Base-by-base conservation (phyloP, 2,888 invertebrate genomes). In the Tinea pellionella region DNA sequence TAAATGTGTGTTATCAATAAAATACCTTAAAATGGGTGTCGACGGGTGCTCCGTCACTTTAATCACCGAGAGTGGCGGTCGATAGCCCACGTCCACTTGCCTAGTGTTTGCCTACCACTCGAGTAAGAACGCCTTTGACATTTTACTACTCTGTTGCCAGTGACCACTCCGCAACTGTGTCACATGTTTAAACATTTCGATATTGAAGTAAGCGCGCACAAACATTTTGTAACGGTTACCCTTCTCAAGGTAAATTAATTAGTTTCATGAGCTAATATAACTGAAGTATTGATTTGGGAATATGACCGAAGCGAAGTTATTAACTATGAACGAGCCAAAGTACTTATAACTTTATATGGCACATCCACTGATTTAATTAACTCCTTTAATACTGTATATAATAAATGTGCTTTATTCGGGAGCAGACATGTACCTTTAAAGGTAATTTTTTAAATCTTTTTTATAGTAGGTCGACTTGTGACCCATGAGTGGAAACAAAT, bases 11-110 rank as follows among this genome's bases (percentile, higher is more conserved):
- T 53, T 12, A 53, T 12, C 53, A 24, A 24, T 53, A 24, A 53
- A 53, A 16, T n/a, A 13, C 16, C n/a, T n/a, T n/a, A n/a, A n/a
- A n/a, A 80, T 80, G 79, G 80, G 80, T 83, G 84, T 84, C 83
- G 80, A 80, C 78, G 77, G 16, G 59, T 19, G 73, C 81, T 81
- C 78, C 84, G 75, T 74, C 75, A 73, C 72, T 84, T 87, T 87
- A 86, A 87, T 87, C 84, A 87, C 81, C 71, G 80, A 78, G 81
- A 86, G 85, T 84, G 78, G 76, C 70, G 74, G 75, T 57, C 77
- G 78, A 80, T 81, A 80, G 85, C 80, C 75, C 75, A 77, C 73
- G 68, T 73, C 77, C 79, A 77, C 77, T 80, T 75, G 66, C 70
- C 68, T 70, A 71, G 68, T 84, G 85, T 86, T 84, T 85, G 74